Evolutionary conservation across 2,888 invertebrate genomes (phyloP).

Genomic region (Agrilus biguttatus): DNA sequence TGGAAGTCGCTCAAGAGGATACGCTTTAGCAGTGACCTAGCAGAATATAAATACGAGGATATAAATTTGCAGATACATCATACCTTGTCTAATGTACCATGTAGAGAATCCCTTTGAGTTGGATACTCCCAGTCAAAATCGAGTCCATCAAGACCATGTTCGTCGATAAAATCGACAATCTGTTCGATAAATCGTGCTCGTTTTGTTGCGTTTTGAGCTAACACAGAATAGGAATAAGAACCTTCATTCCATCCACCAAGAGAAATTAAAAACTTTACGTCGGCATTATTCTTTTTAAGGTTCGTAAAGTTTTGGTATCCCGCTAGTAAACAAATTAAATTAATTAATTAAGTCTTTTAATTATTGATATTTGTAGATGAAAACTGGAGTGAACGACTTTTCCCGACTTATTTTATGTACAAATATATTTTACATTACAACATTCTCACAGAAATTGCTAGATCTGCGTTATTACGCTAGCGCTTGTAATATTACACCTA

Average conservation of each 20-base stretch:
- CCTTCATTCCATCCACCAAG: constrained; percentile 58
- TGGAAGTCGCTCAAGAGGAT: too few relatives aligned
- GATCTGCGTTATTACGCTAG: too few relatives aligned
- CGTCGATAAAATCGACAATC: constrained; percentile 36
- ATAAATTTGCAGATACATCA: too few relatives aligned
- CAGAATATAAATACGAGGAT: too few relatives aligned
- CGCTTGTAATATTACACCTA: too few relatives aligned
- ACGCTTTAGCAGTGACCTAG: too few relatives aligned
- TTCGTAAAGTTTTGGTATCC: constrained; percentile 37
- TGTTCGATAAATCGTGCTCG: constrained; percentile 43
- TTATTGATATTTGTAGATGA: too few relatives aligned
- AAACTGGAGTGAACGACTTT: too few relatives aligned
- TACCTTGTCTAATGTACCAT: constrained; percentile 17
- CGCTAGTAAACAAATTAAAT: constrained; percentile 23
- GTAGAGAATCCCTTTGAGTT: constrained; percentile 35
- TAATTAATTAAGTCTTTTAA: too few relatives aligned
- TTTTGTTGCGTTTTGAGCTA: constrained; percentile 29
- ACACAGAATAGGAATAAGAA: constrained; percentile 24
- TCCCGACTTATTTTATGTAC: too few relatives aligned
- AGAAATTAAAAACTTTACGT: constrained; percentile 43
- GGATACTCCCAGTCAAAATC: constrained; percentile 67
- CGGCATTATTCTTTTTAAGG: constrained; percentile 36
- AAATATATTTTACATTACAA: too few relatives aligned
- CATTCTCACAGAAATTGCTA: too few relatives aligned
- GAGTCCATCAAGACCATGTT: constrained; percentile 51